Percentiles rank a stretch among this genome's conserved stretches.
Evolutionary conservation across 2,888 invertebrate genomes (phyloP).

Genomic region (Heliconius ethilla): DNA sequence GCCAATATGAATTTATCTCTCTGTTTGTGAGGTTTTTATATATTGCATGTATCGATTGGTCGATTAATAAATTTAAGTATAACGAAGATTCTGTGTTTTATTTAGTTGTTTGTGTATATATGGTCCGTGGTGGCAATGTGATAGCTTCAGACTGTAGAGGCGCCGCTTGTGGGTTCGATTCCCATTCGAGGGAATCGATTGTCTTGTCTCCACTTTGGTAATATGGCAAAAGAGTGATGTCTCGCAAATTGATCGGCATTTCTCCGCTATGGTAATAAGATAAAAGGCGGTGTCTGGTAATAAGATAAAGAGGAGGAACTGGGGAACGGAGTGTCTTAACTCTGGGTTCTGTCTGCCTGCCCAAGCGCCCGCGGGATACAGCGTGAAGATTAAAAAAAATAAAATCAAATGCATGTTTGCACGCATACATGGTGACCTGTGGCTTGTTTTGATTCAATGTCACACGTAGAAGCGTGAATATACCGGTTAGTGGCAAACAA

Average conservation of each 20-base stretch:
- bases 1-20: constrained; percentile 76
- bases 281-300: no score
- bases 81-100: constrained; percentile 74
- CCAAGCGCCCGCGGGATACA: neutral
- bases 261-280: no score
- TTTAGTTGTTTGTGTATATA: constrained; percentile 51
- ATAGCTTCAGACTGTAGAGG: neutral
- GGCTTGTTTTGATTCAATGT: constrained; percentile 62
- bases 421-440: constrained; percentile 18
- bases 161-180: no score
- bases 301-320: no score
- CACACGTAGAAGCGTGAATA: constrained; percentile 58
- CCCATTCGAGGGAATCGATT: no score
- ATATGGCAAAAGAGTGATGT: no score
- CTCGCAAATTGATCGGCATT: no score
- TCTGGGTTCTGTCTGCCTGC: no score
- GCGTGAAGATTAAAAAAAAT: neutral
- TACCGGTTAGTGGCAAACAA: constrained; percentile 61
- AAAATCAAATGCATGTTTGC: neutral
- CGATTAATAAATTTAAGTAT: constrained; percentile 81
- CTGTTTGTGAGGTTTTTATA: constrained; percentile 73
- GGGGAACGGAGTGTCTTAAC: no score
- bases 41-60: constrained; percentile 78
- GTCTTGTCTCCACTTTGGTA: no score
- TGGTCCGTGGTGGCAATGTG: neutral